Evolutionary conservation across 2,113 vertebrate species (phyloP).

Genomic region (Oreotragus oreotragus): DNA sequence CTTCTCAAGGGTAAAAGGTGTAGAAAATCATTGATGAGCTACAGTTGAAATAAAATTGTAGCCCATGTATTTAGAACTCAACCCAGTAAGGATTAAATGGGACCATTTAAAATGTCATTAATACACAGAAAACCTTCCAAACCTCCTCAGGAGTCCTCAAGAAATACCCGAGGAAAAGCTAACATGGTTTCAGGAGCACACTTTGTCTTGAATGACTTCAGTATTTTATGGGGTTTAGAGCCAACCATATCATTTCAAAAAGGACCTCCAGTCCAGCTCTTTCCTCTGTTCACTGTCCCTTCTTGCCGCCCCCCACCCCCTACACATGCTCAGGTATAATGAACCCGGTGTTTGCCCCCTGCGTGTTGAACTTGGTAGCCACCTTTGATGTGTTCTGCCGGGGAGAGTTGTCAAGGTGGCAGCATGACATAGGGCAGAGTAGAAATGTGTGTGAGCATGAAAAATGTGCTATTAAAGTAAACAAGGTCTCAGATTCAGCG

Average conservation of each 20-base stretch:
- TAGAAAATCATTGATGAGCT: background rate
- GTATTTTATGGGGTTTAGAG: background rate
- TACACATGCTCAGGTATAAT: background rate
- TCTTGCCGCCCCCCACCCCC: accelerated
- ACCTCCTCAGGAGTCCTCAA: background rate
- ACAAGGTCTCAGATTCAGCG: background rate
- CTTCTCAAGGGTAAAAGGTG: background rate
- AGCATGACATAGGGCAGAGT: background rate
- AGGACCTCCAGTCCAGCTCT: background rate
- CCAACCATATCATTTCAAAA: background rate
- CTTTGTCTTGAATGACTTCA: background rate
- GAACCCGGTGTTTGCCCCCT: background rate
- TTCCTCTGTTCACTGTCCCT: background rate
- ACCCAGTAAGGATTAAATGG: background rate
- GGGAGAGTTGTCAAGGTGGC: background rate
- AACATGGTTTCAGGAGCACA: background rate
- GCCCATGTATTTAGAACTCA: background rate
- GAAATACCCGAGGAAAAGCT: background rate
- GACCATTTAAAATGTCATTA: background rate
- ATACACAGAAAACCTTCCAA: background rate
- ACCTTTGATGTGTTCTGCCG: background rate
- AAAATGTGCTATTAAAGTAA: background rate
- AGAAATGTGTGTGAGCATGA: background rate
- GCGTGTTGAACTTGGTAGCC: background rate
- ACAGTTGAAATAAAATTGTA: background rate